A percentile compares a stretch with the other conserved stretches of the same genome.
Conservation (phyloP, 2,797 vertebrate genomes). For the Mormyrus hasselquistii region DNA sequence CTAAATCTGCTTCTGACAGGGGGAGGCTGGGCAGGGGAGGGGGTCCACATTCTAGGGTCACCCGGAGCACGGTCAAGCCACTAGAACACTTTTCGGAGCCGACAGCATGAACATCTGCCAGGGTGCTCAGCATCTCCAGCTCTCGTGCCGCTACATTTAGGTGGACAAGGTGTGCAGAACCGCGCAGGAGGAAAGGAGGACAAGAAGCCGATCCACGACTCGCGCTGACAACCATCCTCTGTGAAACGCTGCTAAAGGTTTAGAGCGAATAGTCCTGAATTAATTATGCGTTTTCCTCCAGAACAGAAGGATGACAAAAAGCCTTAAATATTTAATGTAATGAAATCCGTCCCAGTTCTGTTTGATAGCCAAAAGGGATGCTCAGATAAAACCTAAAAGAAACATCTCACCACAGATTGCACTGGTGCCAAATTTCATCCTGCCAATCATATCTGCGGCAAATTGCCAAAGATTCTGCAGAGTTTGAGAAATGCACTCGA, state of each 20-base stretch:
- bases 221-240: neutral
- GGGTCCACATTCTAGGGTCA: conserved; percentile 40
- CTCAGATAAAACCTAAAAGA: neutral
- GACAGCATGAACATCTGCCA: conserved; percentile 15
- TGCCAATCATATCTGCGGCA: neutral
- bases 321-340: neutral
- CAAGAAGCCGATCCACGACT: neutral
- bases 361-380: neutral
- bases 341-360: neutral
- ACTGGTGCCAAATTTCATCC: neutral
- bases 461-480: neutral
- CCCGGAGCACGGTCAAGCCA: conserved; percentile 7
- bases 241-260: neutral
- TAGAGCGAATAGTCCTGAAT: neutral
- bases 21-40: neutral
- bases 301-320: conserved; percentile 3
- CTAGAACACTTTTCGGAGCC: neutral
- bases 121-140: neutral
- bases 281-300: conserved; percentile 9
- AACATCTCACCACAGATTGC: neutral
- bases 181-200: neutral
- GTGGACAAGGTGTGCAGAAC: neutral
- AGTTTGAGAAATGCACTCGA: neutral
- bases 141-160: neutral
- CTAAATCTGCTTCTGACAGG: conserved; percentile 46